Percentiles rank a stretch among this genome's conserved stretches.
phyloP scores from a whole-genome alignment of 2,888 invertebrate genomes.

The Lamellibrachia satsuma region DNA sequence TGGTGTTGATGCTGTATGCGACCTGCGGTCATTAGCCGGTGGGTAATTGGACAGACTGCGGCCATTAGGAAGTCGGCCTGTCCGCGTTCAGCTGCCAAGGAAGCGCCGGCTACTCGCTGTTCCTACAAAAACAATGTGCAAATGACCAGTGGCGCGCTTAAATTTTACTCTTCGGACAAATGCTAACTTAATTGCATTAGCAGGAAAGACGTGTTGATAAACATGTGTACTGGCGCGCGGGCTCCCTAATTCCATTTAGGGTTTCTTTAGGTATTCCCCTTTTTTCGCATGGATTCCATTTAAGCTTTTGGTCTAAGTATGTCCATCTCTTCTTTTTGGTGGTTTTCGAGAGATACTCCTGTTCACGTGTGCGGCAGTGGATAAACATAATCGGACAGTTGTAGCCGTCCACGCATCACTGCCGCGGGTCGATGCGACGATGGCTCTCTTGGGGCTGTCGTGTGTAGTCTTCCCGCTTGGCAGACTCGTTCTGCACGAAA shows the following conservation, averaged over 20 bases:
- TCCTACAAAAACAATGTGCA: background rate
- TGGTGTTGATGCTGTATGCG: background rate
- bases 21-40: constrained; percentile 2
- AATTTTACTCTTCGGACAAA: background rate
- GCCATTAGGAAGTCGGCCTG: background rate
- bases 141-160: background rate
- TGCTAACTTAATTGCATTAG: background rate
- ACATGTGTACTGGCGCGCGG: background rate
- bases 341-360: background rate
- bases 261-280: too few species aligned
- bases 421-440: background rate
- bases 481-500: background rate
- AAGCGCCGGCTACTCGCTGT: background rate
- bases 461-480: background rate
- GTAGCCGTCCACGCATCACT: background rate
- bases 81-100: background rate
- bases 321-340: background rate
- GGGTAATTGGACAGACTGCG: constrained; percentile 7
- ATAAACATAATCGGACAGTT: background rate
- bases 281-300: too few species aligned
- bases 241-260: background rate
- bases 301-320: too few species aligned
- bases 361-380: background rate
- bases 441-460: background rate
- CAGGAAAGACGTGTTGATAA: background rate